phyloP scores from a whole-genome alignment of 2,888 invertebrate genomes.

The Desoria tigrina region DNA sequence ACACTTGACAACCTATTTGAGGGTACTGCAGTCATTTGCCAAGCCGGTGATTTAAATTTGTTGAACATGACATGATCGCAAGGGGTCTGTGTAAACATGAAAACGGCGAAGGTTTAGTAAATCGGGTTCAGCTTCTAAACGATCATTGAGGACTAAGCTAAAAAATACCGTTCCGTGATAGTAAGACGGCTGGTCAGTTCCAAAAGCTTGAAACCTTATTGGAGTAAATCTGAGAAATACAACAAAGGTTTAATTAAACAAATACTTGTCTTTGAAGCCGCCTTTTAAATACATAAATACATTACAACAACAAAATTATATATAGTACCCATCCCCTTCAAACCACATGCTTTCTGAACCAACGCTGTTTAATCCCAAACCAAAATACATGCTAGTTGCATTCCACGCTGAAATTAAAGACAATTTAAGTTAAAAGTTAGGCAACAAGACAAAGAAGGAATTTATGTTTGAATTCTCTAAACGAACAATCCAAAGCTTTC shows the following conservation, averaged over 20 bases:
- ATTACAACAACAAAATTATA: too few relatives aligned
- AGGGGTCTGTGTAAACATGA: neutral
- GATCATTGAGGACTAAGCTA: too few relatives aligned
- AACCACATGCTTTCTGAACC: conserved; percentile 3
- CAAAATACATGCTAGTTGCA: conserved; percentile 7
- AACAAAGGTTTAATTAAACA: neutral
- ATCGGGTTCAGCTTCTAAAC: too few relatives aligned
- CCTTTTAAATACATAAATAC: too few relatives aligned
- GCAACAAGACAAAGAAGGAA: too few relatives aligned
- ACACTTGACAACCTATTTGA: neutral
- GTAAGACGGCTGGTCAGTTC: neutral
- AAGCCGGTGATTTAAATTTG: neutral
- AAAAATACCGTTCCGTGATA: too few relatives aligned
- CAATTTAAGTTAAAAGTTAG: neutral
- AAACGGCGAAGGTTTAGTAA: neutral
- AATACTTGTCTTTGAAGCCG: too few relatives aligned
- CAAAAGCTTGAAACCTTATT: conserved; percentile 6
- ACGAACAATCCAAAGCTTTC: neutral
- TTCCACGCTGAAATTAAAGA: neutral
- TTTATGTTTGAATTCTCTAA: too few relatives aligned
- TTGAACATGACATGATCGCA: conserved; percentile 2
- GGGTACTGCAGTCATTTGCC: conserved; percentile 4
- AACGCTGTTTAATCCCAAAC: conserved; percentile 8
- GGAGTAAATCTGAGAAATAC: neutral
- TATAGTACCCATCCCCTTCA: conserved; percentile 8